Evolutionary conservation across 2,888 invertebrate species (phyloP), one percentile per base, ranked within the genome.

Genomic region (Epinotia demarniana): DNA sequence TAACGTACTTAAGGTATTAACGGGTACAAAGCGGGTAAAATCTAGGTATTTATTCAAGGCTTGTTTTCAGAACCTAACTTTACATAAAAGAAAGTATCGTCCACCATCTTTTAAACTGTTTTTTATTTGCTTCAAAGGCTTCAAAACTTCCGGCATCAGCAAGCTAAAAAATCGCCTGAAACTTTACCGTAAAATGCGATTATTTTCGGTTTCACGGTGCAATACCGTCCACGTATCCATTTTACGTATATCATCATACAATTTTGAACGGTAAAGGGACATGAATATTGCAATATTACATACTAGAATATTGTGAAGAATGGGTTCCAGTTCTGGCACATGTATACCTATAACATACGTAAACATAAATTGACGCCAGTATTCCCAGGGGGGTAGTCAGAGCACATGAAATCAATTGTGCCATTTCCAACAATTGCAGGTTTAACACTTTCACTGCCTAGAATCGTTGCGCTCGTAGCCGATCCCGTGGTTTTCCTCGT

Each of bases 161-260:
- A 16, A 68, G 43, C 57, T 68, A 57, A 57, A 57, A 68, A 68
- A 68, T 68, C 18, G 68, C 57, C n/a, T 53, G 66, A 66, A 66
- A 53, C 27, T 66, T 66, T 63, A 63, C 43, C 18, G 62, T 62
- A 43, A 43, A 62, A 62, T 62, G 43, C 19, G 43, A 13, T 57
- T 39, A 18, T 55, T 18, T 67, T 57, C 27, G 67, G 33, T 39
- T 33, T 18, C 27, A 53, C 55, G 39, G 18, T 18, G 67, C 39
- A 67, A 67, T 67, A 55, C 19, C 55, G 67, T 57, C 18, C 55
- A 33, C n/a, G 49, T 67, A 39, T 55, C 71, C 53, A 71, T 71
- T 71, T 33, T 13, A 16, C 53, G 12, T 68, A 60, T 61, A 62
- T 62, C 39, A 46, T 61, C 53, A 46, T 61, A 53, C 27, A 49